Evolutionary conservation across 2,888 invertebrate genomes (phyloP), one percentile per base, ranked within the genome.

Genomic region (Glaucopsyche alexis): DNA sequence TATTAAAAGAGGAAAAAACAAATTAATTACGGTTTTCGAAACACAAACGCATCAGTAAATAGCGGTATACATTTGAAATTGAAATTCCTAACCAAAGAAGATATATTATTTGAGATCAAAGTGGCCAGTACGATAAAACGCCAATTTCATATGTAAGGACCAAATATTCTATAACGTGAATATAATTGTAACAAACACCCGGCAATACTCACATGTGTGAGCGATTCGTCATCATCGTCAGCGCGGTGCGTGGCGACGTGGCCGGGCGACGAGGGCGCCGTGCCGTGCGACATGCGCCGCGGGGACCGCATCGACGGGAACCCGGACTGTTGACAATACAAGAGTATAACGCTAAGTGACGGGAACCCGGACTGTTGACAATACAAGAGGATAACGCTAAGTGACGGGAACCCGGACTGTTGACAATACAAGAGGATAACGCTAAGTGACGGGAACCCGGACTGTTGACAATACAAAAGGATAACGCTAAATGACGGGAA

Each of bases 211-310:
- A 81, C 78, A 69, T 83, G 84, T 11, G 81, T 81, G 55, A 73
- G 65, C 0, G 82, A 80, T 49, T 77, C 78, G 0, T 88, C 88
- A 0, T 88, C 88, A 6, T 90, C 88, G 9, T 87, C 89, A 60
- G 87, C 86, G 2, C 81, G 80, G 71, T 75, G 78, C 11, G 72
- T 8, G 74, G 79, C 13, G 14, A 40, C 69, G 8, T 83, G 80
- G 1, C 80, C 79, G 1, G 86, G 85, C 1, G 87, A 85, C 0
- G 81, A 77, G 0, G 84, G 83, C 2, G 82, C 79, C 0, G 78
- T 78, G 7, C 77, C 76, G 47, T 83, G 83, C 0, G 86, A 82
- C 77, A 79, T 76, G 2, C 84, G 83, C 0, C 83, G 82, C 3
- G 83, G 81, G 0, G 78, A 76, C 0, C 82, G 78, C 7, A 79